Evolutionary conservation across 2,888 invertebrate genomes (phyloP), one percentile per base, ranked within the genome.

Genomic region (Ligdia adustata): DNA sequence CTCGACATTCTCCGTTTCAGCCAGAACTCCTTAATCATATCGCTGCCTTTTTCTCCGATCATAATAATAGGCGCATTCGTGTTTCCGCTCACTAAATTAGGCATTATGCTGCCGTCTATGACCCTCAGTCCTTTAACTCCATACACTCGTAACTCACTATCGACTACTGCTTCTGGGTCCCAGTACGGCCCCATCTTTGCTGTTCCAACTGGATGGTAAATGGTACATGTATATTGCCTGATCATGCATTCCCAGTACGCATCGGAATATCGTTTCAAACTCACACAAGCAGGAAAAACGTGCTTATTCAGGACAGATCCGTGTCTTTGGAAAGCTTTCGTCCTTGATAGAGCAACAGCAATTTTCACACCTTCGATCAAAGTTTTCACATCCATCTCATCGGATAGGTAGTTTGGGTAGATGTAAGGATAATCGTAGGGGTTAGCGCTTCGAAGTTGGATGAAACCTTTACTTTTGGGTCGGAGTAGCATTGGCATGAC

Each of bases 171-270:
- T 3, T 93, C 93, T 7, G 92, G 91, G 68, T 97, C 97, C 95
- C 95, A 96, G 61, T 93, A 94, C 0, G 97, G 96, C 0, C 97
- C 97, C 97, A 97, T 97, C 73, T 96, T 97, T 29, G 95, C 95
- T 0, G 97, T 97, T 0, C 97, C 97, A 0, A 95, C 94, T 0
- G 96, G 96, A 83, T 96, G 96, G 67, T 97, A 97, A 37, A 97
- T 95, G 0, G 96, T 97, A 3, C 93, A 94, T 0, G 96, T 95
- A 57, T 96, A 96, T 26, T 95, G 92, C 5, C 95, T 84, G 11
- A 96, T 95, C 95, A 96, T 95, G 64, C 97, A 97, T 69, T 96
- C 97, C 94, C 96, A 97, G 69, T 94, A 97, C 1, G 91, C 84
- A 70, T 97, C 97, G 0, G 94, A 93, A 68, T 93, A 95, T 47